A percentile compares a stretch with the other conserved stretches of the same genome.
These are phyloP conservation scores for Toxonevra muliebris DNA, from an alignment of 2,888 invertebrate species.

Conservation along the genomic window DNA sequence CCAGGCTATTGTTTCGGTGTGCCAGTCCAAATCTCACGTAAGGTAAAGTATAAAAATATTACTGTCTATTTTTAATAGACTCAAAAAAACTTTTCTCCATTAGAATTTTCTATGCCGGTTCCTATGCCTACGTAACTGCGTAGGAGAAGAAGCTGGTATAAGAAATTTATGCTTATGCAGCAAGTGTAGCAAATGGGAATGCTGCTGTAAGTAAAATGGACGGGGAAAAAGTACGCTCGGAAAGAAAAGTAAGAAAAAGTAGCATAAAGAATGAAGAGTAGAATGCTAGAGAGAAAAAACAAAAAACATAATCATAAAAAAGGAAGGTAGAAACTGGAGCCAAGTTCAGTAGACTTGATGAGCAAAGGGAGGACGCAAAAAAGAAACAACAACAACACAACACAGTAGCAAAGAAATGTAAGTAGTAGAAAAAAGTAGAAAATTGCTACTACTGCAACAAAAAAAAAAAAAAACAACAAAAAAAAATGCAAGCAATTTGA, in stretches of 20 bases:
- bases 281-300: constrained; percentile 13
- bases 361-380: constrained; percentile 10
- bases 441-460: constrained; percentile 4
- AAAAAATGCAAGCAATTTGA: background rate
- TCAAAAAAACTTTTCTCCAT: too few species aligned
- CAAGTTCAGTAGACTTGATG: constrained; percentile 36
- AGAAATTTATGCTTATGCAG: constrained; percentile 23
- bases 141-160: constrained; percentile 20
- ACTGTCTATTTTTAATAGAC: too few species aligned
- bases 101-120: background rate
- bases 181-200: constrained; percentile 15
- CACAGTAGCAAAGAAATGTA: background rate
- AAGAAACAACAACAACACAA: constrained; percentile 3
- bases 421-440: too few species aligned
- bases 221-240: background rate
- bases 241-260: constrained; percentile 2
- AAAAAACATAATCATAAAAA: constrained; percentile 7
- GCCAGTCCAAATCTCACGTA: too few species aligned
- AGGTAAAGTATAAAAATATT: too few species aligned
- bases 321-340: constrained; percentile 30
- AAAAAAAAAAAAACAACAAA: constrained; percentile 1
- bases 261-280: background rate
- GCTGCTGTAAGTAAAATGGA: background rate
- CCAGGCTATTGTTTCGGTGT: too few species aligned
- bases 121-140: constrained; percentile 8